Conservation (phyloP, 2,797 vertebrate species). For the Anabas testudineus region DNA sequence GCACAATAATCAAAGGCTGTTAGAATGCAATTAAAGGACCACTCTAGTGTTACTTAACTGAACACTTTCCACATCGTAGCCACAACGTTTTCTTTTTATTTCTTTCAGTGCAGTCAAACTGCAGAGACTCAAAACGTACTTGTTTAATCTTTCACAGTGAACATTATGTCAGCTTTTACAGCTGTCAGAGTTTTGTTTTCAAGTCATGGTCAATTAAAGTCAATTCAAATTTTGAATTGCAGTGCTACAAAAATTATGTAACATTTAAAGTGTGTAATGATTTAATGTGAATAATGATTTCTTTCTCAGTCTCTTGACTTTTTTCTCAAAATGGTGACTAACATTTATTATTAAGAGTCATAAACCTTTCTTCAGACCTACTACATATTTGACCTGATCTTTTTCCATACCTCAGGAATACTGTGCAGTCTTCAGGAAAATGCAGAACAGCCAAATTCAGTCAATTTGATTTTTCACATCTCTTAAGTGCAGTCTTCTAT, state of each 20-base stretch:
- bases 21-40: neutral
- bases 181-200: neutral
- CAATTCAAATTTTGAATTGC: neutral
- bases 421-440: neutral
- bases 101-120: neutral
- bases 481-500: slow-evolving; percentile 9
- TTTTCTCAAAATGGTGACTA: neutral
- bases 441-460: neutral
- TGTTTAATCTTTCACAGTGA: neutral
- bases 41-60: neutral
- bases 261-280: neutral
- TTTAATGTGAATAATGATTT: no score
- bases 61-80: no score
- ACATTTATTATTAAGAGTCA: neutral
- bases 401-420: neutral
- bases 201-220: no score
- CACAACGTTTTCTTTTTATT: neutral
- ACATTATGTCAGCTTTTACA: neutral
- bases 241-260: neutral
- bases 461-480: neutral
- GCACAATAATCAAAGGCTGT: neutral
- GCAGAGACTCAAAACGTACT: neutral
- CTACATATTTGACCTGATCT: neutral
- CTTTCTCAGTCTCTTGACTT: neutral
- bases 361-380: neutral